Evolutionary conservation across 2,888 invertebrate species (phyloP), one percentile per base, ranked within the genome.

Genomic region (Eupithecia centaureata): DNA sequence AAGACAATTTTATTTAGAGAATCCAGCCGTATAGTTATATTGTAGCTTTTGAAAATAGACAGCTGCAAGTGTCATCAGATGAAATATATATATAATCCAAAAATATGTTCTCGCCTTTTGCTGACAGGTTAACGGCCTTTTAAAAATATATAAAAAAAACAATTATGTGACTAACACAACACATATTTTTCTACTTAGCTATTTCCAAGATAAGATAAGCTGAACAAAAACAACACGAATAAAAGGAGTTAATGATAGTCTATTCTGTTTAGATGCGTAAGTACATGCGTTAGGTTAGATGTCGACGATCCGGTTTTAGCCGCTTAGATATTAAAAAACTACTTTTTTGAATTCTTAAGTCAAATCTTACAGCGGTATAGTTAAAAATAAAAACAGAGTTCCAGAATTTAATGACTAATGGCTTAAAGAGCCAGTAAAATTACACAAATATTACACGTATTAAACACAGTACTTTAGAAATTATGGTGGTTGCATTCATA

Each of bases 201-300:
- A 88, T 83, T 30, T 3, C 4, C 13, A 32, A 32, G 12, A 18
- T 32, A 57, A 56, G 56, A 28, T 86, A 81, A 84, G 85, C 81
- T 85, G 83, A 81, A 83, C 80, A 88, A 89, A 87, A 89, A 87
- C 81, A 71, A 73, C 74, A 77, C 79, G 76, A 81, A 82, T 85
- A 86, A 85, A 87, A 80, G 79, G 80, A 83, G 80, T 74, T 87
- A 86, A 88, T 87, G 82, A 85, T 84, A 85, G 83, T 76, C 77
- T 74, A 75, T 74, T 75, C 70, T 77, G 77, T 73, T 83, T 62
- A 63, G 65, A 61, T 61, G 35, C 27, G 28, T n/a, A n/a, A n/a
- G n/a, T 65, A 38, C 10, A 57, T 57, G 58, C 28, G 18, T 30
- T 32, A 62, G 33, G 67, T n/a, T 52, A n/a, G n/a, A 18, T 18